phyloP scores from a whole-genome alignment of 2,797 vertebrate species.

The Gobionotothen gibberifrons region DNA sequence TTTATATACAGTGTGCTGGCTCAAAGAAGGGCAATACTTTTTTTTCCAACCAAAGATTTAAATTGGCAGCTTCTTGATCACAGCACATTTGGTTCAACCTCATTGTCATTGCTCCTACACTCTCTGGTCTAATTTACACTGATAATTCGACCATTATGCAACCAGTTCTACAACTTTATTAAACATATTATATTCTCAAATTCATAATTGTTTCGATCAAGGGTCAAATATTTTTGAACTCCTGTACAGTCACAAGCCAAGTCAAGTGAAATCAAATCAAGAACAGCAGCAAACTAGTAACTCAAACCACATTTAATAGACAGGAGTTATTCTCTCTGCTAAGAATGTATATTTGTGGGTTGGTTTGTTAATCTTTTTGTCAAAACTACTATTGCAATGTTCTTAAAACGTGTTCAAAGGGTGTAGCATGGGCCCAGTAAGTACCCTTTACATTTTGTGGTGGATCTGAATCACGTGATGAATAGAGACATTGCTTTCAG shows the following conservation, averaged over 20 bases:
- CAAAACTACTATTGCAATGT: no score
- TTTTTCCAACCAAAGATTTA: not conserved
- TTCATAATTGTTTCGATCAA: not conserved
- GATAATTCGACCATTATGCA: not conserved
- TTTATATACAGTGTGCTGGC: not conserved
- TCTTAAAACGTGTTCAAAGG: no score
- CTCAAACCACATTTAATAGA: not conserved
- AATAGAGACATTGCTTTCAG: no score
- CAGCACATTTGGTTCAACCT: not conserved
- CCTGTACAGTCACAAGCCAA: not conserved
- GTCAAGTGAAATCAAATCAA: not conserved
- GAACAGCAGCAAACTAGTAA: not conserved
- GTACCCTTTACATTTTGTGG: no score
- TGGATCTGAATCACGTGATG: no score
- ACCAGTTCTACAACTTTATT: not conserved
- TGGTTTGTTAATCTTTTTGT: no score
- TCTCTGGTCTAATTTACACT: slow-evolving; percentile 1
- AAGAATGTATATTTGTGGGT: no score
- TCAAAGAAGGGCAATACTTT: not conserved
- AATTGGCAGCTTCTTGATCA: not conserved
- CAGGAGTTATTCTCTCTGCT: not conserved
- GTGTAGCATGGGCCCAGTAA: no score
- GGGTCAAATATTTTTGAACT: not conserved
- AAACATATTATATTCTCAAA: not conserved
- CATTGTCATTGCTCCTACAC: not conserved